Base-by-base conservation (phyloP, 2,797 vertebrate genomes). In the Enteromius argenteus region DNA sequence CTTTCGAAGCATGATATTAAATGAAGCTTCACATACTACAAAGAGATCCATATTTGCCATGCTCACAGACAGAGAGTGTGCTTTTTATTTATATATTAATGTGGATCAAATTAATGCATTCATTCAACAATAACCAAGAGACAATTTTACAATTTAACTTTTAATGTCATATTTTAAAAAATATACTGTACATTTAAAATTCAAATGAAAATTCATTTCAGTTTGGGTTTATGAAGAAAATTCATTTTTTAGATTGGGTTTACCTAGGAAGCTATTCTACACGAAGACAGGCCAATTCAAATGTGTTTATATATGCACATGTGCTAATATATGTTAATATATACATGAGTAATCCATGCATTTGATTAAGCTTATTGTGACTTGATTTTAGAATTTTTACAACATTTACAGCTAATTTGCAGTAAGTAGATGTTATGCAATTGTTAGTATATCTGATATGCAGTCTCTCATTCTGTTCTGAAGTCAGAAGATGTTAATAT, bases 1-100 rank as follows among this genome's bases (percentile, higher is more conserved):
- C 67, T 84, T 30, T 30, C 3, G 4, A 72, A 79, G 42, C 53
- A 1, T 71, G 30, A 3, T 62, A 5, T 79, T 27, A 79, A 79
- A 84, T 84, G 37, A 84, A 79, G 14, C 53, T 21, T 21, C 15
- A 69, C 49, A 46, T 5, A 42, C 23, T 37, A 69, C 39, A 56
- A 71, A 32, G n/a, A 32, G 42, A 67, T 19, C 2, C 44, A 76
- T n/a, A 56, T 6, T 13, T 53, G 39, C 14, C 17, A 53, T 27
- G 10, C 44, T 75, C 46, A 71, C 35, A 53, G 6, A 46, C 7
- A 67, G 6, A 32, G 10, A 9, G 56, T 13, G 42, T 67, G 51
- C 23, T 30, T 0, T 19, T 2, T n/a, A 9, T n/a, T 80, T 15
- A 14, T 49, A 10, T 35, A 35, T 79, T 37, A 35, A 51, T 67